Evolutionary conservation across 2,888 invertebrate species (phyloP), one percentile per base, ranked within the genome.

Genomic region (Lasioglossum calceatum): DNA sequence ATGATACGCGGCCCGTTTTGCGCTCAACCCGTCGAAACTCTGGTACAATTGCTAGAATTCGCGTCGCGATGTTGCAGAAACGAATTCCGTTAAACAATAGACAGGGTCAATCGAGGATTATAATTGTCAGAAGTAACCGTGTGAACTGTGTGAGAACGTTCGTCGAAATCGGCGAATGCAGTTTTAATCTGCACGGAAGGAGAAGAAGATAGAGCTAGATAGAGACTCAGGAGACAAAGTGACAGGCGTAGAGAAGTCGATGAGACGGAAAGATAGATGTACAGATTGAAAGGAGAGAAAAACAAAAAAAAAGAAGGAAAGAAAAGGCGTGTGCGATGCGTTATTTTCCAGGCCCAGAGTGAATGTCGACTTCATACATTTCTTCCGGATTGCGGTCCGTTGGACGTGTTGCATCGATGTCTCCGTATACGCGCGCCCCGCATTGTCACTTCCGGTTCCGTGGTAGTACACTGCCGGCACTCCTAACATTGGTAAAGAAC

Each of bases 321-420:
- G 47, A 73, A 82, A 81, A 77, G 84, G 79, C 73, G 72, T 78
- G n/a, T n/a, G 58, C 58, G 75, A 76, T 88, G 87, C 84, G 82
- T 89, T 39, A 72, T 85, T 85, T n/a, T 88, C 85, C 83, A 90
- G 79, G 85, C 85, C 87, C 87, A 92, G 92, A 93, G 85, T 93
- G 92, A 93, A 92, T 91, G 91, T 92, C 93, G 93, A 92, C 92
- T 93, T 93, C 94, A 94, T 94, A 95, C 94, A 93, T 94, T 94
- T 94, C 93, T 94, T 94, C 92, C 93, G 93, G 85, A 94, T 93
- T 88, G 93, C 92, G 93, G 93, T 92, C 93, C 93, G 92, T 91
- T 94, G 94, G 86, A 93, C 91, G 88, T 93, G 94, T 92, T 94
- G 93, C 87, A 94, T 94, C 91, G 93, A 91, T 87, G 93, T 84